Percentiles rank a stretch among this genome's conserved stretches.
Evolutionary conservation across 2,113 vertebrate genomes (phyloP).

Genomic region (Eulacestoma nigropectus): DNA sequence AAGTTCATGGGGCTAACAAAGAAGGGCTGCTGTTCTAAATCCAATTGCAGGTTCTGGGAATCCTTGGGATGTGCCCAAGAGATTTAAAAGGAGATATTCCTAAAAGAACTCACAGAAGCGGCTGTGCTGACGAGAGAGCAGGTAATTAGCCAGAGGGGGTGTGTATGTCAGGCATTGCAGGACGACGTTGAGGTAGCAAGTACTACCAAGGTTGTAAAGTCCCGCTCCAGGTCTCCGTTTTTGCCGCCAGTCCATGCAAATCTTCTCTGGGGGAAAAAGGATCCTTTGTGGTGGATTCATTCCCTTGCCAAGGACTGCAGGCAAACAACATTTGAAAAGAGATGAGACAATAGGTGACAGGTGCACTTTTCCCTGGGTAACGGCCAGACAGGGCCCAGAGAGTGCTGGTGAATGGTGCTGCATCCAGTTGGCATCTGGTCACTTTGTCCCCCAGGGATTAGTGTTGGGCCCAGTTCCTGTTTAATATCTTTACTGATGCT

Average conservation of each 20-base stretch:
- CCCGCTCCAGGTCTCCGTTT: constrained; percentile 84
- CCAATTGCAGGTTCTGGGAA: not conserved
- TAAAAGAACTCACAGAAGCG: not conserved
- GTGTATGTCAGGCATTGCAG: constrained; percentile 92
- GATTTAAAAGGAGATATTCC: not conserved
- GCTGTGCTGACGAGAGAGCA: not conserved
- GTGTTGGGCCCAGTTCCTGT: not conserved
- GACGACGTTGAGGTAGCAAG: constrained; percentile 87
- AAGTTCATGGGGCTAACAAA: not conserved
- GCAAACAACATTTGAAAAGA: not conserved
- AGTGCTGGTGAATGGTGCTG: not conserved
- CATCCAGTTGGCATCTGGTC: not conserved
- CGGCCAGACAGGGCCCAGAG: not conserved
- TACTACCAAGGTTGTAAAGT: constrained; percentile 89
- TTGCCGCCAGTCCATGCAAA: constrained; percentile 84
- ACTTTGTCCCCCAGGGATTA: not conserved
- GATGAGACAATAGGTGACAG: not conserved
- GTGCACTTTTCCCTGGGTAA: not conserved
- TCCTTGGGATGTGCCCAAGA: too few relatives aligned
- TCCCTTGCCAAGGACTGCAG: constrained; percentile 73
- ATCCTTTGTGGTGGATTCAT: constrained; percentile 81
- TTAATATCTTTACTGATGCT: not conserved
- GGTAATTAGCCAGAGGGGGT: constrained; percentile 58
- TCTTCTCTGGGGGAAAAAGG: constrained; percentile 81
- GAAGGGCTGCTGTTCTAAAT: not conserved